phyloP scores from a whole-genome alignment of 2,888 invertebrate species.

The Sminthurides aquaticus region DNA sequence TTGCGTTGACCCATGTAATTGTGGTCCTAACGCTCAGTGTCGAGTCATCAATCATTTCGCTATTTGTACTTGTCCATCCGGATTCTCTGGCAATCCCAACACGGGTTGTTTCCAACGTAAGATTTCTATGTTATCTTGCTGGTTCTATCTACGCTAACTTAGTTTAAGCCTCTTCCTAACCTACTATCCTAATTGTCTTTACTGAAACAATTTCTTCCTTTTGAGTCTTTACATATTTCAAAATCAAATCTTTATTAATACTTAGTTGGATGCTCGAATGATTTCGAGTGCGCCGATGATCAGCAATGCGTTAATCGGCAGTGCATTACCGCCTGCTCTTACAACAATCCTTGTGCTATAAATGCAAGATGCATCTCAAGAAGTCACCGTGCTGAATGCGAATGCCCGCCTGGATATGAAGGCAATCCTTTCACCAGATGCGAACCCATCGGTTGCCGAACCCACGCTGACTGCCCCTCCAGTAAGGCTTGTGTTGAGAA shows the following conservation, averaged over 20 bases:
- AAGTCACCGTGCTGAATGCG: conserved; percentile 71
- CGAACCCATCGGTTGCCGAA: conserved; percentile 68
- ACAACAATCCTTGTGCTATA: conserved; percentile 71
- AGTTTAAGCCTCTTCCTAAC: conserved; percentile 6
- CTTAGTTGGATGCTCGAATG: conserved; percentile 67
- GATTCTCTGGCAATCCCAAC: conserved; percentile 79
- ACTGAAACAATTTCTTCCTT: not conserved
- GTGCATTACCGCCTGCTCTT: conserved; percentile 71
- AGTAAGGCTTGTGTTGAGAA: conserved; percentile 65
- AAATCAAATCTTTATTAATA: too few relatives aligned
- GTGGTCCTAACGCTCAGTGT: conserved; percentile 72
- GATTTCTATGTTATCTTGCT: conserved; percentile 15
- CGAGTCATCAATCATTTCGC: conserved; percentile 75
- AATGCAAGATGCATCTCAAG: conserved; percentile 77
- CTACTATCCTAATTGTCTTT: conserved; percentile 19
- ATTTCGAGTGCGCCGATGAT: conserved; percentile 70
- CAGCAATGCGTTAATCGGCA: conserved; percentile 75
- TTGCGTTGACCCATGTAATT: conserved; percentile 73
- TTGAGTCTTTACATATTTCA: not conserved
- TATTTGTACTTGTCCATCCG: conserved; percentile 71
- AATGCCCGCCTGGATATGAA: conserved; percentile 64
- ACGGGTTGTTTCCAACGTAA: conserved; percentile 67
- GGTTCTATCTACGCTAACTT: too few relatives aligned
- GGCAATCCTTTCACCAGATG: conserved; percentile 77
- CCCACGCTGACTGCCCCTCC: conserved; percentile 68